phyloP scores from a whole-genome alignment of 2,113 vertebrate genomes.

The Meriones unguiculatus region DNA sequence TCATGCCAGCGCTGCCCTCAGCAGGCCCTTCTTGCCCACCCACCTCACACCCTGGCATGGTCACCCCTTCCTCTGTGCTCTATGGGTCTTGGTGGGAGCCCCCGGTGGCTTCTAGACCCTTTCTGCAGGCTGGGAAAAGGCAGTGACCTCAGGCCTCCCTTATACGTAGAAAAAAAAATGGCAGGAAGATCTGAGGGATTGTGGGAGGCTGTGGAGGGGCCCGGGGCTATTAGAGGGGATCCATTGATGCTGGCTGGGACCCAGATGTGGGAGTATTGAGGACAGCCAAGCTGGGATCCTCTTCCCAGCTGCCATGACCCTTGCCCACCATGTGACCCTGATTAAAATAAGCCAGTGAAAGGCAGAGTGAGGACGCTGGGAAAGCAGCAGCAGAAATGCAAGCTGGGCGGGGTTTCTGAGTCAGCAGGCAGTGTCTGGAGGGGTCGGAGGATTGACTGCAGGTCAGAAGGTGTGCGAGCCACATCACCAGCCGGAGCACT shows the following conservation, averaged over 20 bases:
- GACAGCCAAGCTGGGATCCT: fast-evolving
- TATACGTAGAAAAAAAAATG: not conserved
- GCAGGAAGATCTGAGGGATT: not conserved
- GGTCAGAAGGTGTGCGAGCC: not conserved
- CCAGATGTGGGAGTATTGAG: constrained; percentile 20
- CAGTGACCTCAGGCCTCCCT: not conserved
- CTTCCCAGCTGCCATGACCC: not conserved
- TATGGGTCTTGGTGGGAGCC: not conserved
- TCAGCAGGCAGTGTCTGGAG: not conserved
- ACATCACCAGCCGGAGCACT: too few species aligned
- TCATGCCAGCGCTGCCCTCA: fast-evolving
- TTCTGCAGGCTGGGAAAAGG: not conserved
- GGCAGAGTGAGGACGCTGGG: not conserved
- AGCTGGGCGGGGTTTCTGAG: not conserved
- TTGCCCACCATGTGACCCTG: not conserved
- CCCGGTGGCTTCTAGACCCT: fast-evolving
- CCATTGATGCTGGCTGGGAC: not conserved
- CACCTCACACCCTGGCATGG: not conserved
- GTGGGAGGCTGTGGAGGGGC: constrained; percentile 30
- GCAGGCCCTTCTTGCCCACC: fast-evolving
- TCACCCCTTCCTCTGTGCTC: not conserved
- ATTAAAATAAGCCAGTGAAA: not conserved
- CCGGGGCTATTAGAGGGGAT: not conserved
- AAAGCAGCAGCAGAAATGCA: not conserved
- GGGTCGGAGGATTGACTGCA: not conserved